phyloP scores from a whole-genome alignment of 23 tunicate species.

The Phallusia fumigata region DNA sequence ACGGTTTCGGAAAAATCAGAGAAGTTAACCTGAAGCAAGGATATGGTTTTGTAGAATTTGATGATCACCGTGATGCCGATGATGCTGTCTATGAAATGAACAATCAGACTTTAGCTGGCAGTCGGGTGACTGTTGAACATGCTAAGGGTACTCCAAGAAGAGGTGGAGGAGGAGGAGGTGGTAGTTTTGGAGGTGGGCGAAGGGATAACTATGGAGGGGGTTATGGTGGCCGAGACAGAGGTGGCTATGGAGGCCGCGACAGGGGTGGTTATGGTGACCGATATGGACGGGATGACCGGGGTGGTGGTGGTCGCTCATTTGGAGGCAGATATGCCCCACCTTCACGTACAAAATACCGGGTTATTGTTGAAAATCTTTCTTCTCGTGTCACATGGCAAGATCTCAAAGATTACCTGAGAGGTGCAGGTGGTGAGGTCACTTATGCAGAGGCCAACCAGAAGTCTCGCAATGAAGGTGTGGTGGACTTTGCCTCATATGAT shows the following conservation, averaged over 20 bases:
- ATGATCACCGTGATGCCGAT: constrained; percentile 88
- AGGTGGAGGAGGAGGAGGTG: constrained; percentile 46
- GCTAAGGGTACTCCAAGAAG: constrained; percentile 85
- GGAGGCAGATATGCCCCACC: constrained; percentile 52
- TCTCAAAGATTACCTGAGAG: constrained; percentile 71
- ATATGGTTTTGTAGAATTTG: constrained; percentile 94
- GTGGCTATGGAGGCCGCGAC: constrained; percentile 24
- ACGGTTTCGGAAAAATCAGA: constrained; percentile 81
- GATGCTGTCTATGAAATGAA: constrained; percentile 95
- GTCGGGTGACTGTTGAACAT: constrained; percentile 78
- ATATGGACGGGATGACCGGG: constrained; percentile 33
- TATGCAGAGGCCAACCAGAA: constrained; percentile 79
- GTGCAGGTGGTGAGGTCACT: constrained; percentile 66
- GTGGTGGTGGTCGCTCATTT: constrained; percentile 55
- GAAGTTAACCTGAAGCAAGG: constrained; percentile 89
- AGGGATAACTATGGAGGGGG: constrained; percentile 47
- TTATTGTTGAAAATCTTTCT: constrained; percentile 68
- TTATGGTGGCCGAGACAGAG: constrained; percentile 57
- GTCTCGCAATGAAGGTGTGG: constrained; percentile 42
- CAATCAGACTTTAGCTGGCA: constrained; percentile 83
- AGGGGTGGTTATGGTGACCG: constrained; percentile 38
- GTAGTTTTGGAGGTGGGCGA: constrained; percentile 39
- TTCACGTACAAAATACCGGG: constrained; percentile 58
- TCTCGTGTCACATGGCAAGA: constrained; percentile 82
- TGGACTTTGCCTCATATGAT: constrained; percentile 52